Conservation (phyloP, 2,113 vertebrate species). For the Poeciliopsis retropinna region DNA sequence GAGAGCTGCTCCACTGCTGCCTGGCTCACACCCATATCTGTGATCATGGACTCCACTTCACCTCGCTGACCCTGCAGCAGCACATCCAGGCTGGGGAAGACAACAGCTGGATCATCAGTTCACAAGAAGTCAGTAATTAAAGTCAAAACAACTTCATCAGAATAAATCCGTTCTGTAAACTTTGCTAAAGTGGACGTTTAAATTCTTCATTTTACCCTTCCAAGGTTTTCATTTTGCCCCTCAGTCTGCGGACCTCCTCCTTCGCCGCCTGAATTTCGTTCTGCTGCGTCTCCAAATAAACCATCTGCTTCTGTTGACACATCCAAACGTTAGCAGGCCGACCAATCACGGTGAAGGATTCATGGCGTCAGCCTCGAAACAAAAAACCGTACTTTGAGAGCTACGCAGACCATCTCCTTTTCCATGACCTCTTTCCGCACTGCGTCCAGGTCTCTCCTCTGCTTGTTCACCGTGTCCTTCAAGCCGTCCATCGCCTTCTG, state of each 20-base stretch:
- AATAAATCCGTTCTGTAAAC: neutral
- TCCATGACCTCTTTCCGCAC: constrained; percentile 83
- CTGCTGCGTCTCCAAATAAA: constrained; percentile 89
- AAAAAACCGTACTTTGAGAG: constrained; percentile 84
- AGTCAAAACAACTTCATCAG: no score
- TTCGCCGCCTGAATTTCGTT: constrained; percentile 85
- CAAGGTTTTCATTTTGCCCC: constrained; percentile 86
- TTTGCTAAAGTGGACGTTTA: no score
- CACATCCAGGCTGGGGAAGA: constrained; percentile 82
- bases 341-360: neutral
- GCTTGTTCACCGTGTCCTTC: constrained; percentile 85
- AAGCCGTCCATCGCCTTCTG: constrained; percentile 83
- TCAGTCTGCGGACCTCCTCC: constrained; percentile 86
- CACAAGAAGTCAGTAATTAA: neutral
- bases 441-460: constrained; percentile 85
- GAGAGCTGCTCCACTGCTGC: constrained; percentile 93
- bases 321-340: neutral
- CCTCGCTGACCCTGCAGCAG: constrained; percentile 90
- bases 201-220: constrained; percentile 82
- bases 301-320: constrained; percentile 90
- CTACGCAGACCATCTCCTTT: constrained; percentile 88
- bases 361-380: neutral
- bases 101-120: constrained; percentile 10
- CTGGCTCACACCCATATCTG: constrained; percentile 90
- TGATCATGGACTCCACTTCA: constrained; percentile 95